A percentile compares a stretch with the other conserved stretches of the same genome.
phyloP scores from a whole-genome alignment of 2,113 vertebrate species.

The Heterocephalus glaber region DNA sequence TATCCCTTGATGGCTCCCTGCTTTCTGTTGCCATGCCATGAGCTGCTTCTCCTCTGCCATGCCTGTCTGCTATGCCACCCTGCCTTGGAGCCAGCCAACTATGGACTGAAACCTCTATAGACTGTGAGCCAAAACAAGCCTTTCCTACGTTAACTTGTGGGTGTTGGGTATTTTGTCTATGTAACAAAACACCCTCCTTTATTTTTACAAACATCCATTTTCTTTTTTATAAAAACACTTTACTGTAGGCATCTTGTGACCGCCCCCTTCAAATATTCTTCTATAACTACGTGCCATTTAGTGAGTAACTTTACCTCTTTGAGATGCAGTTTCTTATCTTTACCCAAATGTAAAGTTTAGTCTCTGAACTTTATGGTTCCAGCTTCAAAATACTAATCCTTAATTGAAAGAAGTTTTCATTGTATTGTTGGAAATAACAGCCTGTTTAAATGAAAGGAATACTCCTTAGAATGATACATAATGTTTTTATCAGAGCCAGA shows the following conservation, averaged over 20 bases:
- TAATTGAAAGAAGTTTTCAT: constrained; percentile 42
- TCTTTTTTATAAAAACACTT: neutral
- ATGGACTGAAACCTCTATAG: neutral
- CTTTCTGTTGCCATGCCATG: neutral
- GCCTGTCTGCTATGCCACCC: neutral
- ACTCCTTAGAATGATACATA: neutral
- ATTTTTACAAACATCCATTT: constrained; percentile 26
- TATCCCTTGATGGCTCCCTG: neutral
- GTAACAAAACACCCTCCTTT: neutral
- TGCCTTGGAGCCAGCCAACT: neutral
- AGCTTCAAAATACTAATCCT: neutral
- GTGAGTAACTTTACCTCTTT: neutral
- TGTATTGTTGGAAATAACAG: constrained; percentile 19
- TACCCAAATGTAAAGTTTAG: constrained; percentile 36
- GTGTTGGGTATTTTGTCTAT: neutral
- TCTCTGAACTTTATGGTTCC: neutral
- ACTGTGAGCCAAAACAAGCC: neutral
- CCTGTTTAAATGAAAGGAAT: constrained; percentile 8
- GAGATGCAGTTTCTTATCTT: neutral
- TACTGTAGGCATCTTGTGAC: neutral
- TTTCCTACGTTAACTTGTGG: neutral
- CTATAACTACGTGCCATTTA: neutral
- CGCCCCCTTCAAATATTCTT: constrained; percentile 17
- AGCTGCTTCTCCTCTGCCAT: neutral
- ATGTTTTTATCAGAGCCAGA: neutral